Conservation (phyloP, 2,888 invertebrate genomes). For the Dorcus parallelipipedus region DNA sequence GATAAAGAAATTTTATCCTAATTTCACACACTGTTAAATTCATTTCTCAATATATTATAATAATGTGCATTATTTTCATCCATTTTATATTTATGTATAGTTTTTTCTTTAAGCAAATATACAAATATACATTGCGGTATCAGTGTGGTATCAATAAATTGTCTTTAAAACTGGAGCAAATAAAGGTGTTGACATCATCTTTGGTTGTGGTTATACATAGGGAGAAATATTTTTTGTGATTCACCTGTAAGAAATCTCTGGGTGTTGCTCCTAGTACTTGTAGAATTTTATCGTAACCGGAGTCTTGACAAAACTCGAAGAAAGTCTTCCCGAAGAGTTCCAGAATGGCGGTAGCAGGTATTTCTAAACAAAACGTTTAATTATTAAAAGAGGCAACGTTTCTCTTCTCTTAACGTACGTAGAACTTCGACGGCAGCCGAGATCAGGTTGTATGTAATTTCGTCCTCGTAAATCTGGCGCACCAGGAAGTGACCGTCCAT, state of each 20-base stretch:
- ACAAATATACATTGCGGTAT: too few relatives aligned
- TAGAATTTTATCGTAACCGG: conserved; percentile 94
- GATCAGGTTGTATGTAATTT: conserved; percentile 90
- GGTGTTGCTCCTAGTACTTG: conserved; percentile 93
- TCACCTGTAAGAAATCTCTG: conserved; percentile 88
- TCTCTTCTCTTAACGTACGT: conserved; percentile 58
- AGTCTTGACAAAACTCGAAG: conserved; percentile 94
- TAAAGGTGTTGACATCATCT: too few relatives aligned
- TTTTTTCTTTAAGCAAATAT: too few relatives aligned
- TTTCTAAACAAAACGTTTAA: conserved; percentile 59
- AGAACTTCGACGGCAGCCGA: conserved; percentile 88
- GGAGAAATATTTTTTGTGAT: neutral
- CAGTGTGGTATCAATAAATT: too few relatives aligned
- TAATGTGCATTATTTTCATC: too few relatives aligned
- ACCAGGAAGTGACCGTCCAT: conserved; percentile 96
- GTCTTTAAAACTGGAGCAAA: too few relatives aligned
- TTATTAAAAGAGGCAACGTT: conserved; percentile 28
- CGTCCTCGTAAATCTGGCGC: conserved; percentile 92
- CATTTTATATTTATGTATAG: too few relatives aligned
- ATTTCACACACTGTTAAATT: too few relatives aligned
- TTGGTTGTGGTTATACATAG: too few relatives aligned
- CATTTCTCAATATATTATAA: too few relatives aligned
- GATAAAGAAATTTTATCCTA: too few relatives aligned
- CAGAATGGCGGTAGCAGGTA: conserved; percentile 84
- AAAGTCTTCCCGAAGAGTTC: conserved; percentile 92